phyloP scores from a whole-genome alignment of 2,888 invertebrate species.

The Melikaiella ostensackeni region DNA sequence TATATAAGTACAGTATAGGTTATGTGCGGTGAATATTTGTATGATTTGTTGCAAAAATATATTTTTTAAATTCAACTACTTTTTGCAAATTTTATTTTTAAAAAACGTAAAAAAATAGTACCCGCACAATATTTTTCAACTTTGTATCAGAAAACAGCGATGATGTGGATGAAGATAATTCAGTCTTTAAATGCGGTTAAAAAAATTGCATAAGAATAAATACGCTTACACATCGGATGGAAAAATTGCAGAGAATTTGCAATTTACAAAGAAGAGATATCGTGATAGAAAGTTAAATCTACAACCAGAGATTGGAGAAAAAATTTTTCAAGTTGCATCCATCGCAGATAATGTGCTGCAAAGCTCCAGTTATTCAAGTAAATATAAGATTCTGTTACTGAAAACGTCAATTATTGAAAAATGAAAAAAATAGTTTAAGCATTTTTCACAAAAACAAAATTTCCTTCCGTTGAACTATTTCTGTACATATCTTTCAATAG shows the following conservation, averaged over 20 bases:
- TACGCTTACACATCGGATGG: not conserved
- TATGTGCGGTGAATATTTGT: too few relatives aligned
- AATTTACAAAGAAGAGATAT: not conserved
- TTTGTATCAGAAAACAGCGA: not conserved
- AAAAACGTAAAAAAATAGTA: not conserved
- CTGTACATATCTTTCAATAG: too few relatives aligned
- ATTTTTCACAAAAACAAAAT: too few relatives aligned
- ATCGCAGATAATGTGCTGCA: not conserved
- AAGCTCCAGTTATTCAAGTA: not conserved
- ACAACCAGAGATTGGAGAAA: not conserved
- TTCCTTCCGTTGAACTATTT: too few relatives aligned
- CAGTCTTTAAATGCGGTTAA: not conserved
- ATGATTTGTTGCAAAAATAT: too few relatives aligned
- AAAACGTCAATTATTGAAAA: not conserved
- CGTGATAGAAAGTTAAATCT: not conserved
- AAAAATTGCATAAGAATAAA: not conserved
- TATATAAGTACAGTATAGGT: too few relatives aligned
- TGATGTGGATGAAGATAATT: not conserved
- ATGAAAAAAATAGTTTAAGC: not conserved
- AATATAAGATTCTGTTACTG: not conserved
- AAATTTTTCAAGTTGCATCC: not conserved
- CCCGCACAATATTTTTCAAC: too few relatives aligned
- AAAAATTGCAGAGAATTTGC: not conserved
- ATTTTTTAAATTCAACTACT: too few relatives aligned
- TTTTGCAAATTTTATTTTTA: not conserved